phyloP scores from a whole-genome alignment of 1,140 invertebrate genomes.

The Ceratina australensis region DNA sequence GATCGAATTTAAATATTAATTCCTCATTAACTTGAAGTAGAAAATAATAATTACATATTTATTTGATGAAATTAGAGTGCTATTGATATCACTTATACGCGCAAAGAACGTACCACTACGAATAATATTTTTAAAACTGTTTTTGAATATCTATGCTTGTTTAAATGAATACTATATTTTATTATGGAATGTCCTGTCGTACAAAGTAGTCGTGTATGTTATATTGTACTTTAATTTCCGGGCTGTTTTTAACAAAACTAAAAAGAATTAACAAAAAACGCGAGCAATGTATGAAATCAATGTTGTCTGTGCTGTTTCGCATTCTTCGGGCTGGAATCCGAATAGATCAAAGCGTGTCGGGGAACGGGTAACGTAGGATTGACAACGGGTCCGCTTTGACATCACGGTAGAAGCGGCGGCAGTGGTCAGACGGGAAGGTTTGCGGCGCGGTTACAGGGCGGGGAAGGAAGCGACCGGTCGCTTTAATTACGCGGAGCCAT shows the following conservation, averaged over 20 bases:
- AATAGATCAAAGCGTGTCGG: conserved; percentile 17
- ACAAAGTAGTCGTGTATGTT: too few species aligned
- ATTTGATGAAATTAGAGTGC: too few species aligned
- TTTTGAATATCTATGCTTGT: too few species aligned
- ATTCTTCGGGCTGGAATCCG: neutral
- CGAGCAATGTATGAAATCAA: neutral
- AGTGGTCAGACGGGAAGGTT: conserved; percentile 41
- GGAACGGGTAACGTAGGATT: conserved; percentile 16
- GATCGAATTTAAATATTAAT: neutral
- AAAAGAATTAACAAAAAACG: neutral
- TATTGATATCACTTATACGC: too few species aligned
- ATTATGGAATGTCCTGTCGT: too few species aligned
- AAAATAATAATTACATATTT: too few species aligned
- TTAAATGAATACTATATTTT: too few species aligned
- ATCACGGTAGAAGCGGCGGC: conserved; percentile 25
- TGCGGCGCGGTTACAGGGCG: conserved; percentile 33
- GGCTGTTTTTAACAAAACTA: neutral
- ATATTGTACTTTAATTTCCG: too few species aligned
- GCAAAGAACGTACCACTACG: too few species aligned
- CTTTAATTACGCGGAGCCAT: conserved; percentile 74
- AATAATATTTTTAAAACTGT: too few species aligned
- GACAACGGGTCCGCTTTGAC: conserved; percentile 56
- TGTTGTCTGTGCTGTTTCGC: neutral
- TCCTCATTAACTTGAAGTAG: too few species aligned
- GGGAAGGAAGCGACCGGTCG: conserved; percentile 61